Conservation (phyloP, 2,797 vertebrate species). For the Schizothorax lantsangensis region DNA sequence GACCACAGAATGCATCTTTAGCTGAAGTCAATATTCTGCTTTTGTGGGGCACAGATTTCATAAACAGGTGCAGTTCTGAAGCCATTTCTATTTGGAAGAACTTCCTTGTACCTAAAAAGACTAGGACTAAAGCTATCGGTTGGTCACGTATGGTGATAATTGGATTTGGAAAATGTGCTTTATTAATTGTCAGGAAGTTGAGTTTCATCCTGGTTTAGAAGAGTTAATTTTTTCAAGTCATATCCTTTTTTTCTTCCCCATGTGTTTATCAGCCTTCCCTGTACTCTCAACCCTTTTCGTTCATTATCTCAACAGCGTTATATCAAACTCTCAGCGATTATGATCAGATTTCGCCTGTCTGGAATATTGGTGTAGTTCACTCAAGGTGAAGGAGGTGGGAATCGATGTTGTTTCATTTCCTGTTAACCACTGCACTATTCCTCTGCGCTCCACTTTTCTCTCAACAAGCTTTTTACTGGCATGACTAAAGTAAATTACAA, state of each 20-base stretch:
- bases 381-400: conserved; percentile 5
- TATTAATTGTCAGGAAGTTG: not conserved
- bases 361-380: not conserved
- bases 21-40: conserved; percentile 2
- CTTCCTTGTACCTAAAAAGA: not conserved
- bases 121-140: not conserved
- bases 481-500: conserved; percentile 1
- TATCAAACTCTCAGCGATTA: not conserved
- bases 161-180: not conserved
- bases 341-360: conserved; percentile 8
- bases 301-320: conserved; percentile 15
- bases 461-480: conserved; percentile 12
- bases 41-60: not conserved
- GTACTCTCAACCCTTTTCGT: not conserved
- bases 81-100: not conserved
- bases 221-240: not conserved
- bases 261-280: not conserved
- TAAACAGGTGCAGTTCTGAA: not conserved
- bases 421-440: conserved; percentile 15
- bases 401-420: conserved; percentile 17
- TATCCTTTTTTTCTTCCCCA: not conserved
- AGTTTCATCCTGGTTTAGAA: not conserved
- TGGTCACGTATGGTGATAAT: not conserved
- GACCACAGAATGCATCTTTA: conserved; percentile 4
- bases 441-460: conserved; percentile 5